Percentiles rank a stretch among this genome's conserved stretches.
Conservation (phyloP, 1,140 invertebrate species). For the Camponotus vicinus region DNA sequence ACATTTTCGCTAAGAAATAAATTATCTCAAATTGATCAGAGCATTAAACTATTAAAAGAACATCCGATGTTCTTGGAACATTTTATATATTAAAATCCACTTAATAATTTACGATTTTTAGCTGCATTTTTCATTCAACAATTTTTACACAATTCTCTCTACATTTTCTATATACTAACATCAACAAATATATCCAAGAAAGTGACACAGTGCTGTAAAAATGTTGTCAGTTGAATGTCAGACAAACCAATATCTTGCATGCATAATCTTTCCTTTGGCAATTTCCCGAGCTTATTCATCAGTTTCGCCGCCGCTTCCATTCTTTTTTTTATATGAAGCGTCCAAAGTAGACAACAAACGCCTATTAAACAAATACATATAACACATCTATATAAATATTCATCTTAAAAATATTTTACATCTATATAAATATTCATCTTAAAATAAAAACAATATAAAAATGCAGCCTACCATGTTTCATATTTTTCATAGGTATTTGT, state of each 20-base stretch:
- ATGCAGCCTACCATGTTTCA: conserved; percentile 88
- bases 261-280: conserved; percentile 94
- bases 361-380: conserved; percentile 81
- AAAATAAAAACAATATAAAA: background rate
- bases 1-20: no score
- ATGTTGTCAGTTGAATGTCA: conserved; percentile 89
- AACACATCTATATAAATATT: background rate
- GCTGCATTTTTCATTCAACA: background rate
- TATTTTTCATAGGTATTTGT: conserved; percentile 88
- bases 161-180: conserved; percentile 82
- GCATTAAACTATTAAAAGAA: no score
- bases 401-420: background rate
- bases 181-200: conserved; percentile 93
- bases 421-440: background rate
- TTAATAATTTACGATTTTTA: no score
- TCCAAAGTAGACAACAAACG: conserved; percentile 95
- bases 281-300: conserved; percentile 95
- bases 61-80: no score
- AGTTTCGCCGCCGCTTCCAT: conserved; percentile 92
- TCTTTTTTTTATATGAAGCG: conserved; percentile 92
- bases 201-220: conserved; percentile 89
- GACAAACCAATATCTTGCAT: conserved; percentile 91
- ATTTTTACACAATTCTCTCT: background rate
- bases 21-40: no score
- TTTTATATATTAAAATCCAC: background rate